These are phyloP conservation scores for Stigmatopora nigra DNA, from an alignment of 2,113 vertebrate species.

Conservation along the genomic window DNA sequence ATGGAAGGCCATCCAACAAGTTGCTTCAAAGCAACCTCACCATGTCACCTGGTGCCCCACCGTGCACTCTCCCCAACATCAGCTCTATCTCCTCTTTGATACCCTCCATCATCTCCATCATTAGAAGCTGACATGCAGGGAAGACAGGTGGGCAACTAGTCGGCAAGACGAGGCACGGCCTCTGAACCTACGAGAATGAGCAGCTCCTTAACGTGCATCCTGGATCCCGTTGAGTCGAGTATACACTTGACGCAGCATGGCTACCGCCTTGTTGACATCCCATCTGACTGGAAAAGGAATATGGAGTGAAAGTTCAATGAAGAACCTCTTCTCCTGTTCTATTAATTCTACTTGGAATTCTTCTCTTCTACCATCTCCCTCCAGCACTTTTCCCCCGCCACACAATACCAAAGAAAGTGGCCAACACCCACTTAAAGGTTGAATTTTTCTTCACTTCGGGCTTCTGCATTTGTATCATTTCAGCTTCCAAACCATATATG, in stretches of 20 bases:
- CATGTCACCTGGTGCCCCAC: constrained; percentile 68
- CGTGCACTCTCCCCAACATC: constrained; percentile 55
- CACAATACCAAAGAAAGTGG: neutral
- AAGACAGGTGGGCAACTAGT: constrained; percentile 42
- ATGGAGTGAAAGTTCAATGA: constrained; percentile 1
- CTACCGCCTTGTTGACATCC: constrained; percentile 40
- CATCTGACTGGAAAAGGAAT: constrained; percentile 29
- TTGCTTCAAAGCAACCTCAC: constrained; percentile 70
- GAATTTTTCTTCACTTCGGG: no score
- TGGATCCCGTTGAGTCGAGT: constrained; percentile 61
- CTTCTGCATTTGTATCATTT: neutral
- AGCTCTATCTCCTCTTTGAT: constrained; percentile 70
- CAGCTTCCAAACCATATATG: neutral
- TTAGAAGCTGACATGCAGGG: constrained; percentile 65
- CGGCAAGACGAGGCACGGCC: constrained; percentile 47
- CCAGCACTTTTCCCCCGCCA: neutral
- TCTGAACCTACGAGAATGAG: constrained; percentile 47
- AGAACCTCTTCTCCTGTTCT: neutral
- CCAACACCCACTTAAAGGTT: no score
- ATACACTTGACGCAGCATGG: constrained; percentile 54
- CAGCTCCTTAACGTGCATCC: constrained; percentile 61
- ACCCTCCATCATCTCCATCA: constrained; percentile 69
- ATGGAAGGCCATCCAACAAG: constrained; percentile 72
- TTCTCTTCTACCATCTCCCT: neutral
- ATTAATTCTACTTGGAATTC: neutral